Base-by-base conservation (phyloP, 2,888 invertebrate species). In the Hemaris fuciformis region DNA sequence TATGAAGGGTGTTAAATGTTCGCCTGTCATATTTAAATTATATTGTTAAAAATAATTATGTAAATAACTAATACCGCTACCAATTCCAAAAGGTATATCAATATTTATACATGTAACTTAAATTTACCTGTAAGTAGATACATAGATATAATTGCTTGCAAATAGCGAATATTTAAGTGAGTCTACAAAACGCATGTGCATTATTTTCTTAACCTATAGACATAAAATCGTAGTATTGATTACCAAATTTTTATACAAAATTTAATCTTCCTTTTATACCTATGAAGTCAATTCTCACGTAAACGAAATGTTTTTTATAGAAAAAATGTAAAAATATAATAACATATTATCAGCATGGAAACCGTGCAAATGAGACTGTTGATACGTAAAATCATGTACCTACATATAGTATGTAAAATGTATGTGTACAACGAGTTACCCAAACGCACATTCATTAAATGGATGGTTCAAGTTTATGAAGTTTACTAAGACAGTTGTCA, bases 401-500 rank as follows among this genome's bases (percentile, higher is more conserved):
- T 60, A 42, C 61, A 45, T 48, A 60, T 23, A 53, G 27, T 57
- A 56, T 45, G n/a, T 53, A 59, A 42, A 48, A 53, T 60, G 53
- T 63, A 62, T 60, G 62, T 66, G 62, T 79, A 76, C 84, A 85
- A 85, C 84, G 84, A 83, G 77, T 79, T 81, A 80, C 79, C 74
- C 75, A 76, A 77, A 74, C 81, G 81, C 82, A 81, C 80, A 81
- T 83, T 85, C 80, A 83, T 85, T 85, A 80, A 79, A 80, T 77
- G 77, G 74, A 79, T 83, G 77, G 72, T 72, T 73, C 81, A 81
- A 72, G 73, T 66, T 71, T 76, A 76, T 72, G 79, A 83, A 81
- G 84, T 85, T 84, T 87, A 82, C 76, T 87, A 87, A 88, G 89
- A 89, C 88, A 88, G 84, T 86, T 89, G 88, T 90, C 86, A 85